phyloP scores from a whole-genome alignment of 2,888 invertebrate species.

The Ectemnius lituratus region DNA sequence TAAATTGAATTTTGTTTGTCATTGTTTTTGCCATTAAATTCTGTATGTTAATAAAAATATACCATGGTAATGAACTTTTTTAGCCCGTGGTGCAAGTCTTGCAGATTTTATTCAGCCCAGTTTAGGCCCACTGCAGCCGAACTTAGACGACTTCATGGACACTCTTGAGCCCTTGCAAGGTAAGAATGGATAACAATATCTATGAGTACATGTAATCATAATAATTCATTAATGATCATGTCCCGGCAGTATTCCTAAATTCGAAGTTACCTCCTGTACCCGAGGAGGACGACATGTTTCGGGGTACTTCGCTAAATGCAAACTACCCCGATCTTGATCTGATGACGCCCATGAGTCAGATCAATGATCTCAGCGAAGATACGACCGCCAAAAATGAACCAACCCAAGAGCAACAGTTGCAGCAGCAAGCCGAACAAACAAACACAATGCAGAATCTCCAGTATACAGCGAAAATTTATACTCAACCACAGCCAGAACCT shows the following conservation, averaged over 20 bases:
- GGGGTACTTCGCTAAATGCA: conserved; percentile 63
- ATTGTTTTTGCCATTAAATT: no score
- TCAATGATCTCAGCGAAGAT: conserved; percentile 58
- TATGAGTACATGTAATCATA: no score
- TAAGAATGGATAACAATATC: conserved; percentile 67
- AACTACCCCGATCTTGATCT: conserved; percentile 74
- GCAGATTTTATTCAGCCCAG: conserved; percentile 99
- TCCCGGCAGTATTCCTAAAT: conserved; percentile 79
- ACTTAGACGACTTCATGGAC: conserved; percentile 96
- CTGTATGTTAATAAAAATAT: no score
- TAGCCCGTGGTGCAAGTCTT: conserved; percentile 90
- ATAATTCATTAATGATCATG: no score
- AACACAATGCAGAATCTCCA: conserved; percentile 73
- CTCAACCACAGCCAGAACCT: conserved; percentile 67
- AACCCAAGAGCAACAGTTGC: conserved; percentile 54
- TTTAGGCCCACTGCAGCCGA: conserved; percentile 97
- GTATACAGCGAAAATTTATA: conserved; percentile 75
- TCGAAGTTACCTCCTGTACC: conserved; percentile 82
- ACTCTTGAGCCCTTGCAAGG: conserved; percentile 91
- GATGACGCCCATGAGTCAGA: conserved; percentile 72
- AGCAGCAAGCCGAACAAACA: conserved; percentile 63
- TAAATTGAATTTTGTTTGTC: no score
- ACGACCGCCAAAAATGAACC: conserved; percentile 52
- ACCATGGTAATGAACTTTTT: conserved; percentile 56
- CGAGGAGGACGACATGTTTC: conserved; percentile 79